A percentile compares a stretch with the other conserved stretches of the same genome.
Conservation (phyloP, 2,113 vertebrate genomes). For the Thamnophis sirtalis region DNA sequence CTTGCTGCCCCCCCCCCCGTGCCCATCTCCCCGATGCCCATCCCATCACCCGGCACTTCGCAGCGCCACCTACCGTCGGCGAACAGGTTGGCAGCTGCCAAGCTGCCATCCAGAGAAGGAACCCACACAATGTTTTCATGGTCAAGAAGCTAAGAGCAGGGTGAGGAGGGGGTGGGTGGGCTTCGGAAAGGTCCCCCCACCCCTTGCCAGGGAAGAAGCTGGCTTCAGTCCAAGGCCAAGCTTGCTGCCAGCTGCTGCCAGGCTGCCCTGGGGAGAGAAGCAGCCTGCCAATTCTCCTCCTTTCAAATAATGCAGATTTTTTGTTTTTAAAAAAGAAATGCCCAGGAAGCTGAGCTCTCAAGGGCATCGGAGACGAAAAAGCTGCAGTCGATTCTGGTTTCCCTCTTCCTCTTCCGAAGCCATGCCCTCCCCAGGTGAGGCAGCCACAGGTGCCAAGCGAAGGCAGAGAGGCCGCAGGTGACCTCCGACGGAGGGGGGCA, state of each 20-base stretch:
- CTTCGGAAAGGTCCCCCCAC: neutral
- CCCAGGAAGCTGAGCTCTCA: neutral
- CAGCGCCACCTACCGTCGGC: neutral
- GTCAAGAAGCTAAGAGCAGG: neutral
- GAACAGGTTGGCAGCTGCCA: neutral
- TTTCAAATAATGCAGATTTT: no score
- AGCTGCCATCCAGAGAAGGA: neutral
- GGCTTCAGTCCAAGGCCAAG: neutral
- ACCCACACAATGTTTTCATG: neutral
- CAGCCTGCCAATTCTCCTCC: no score
- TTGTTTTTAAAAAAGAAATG: neutral
- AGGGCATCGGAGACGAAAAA: neutral
- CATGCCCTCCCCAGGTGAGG: neutral
- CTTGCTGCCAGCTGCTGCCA: neutral
- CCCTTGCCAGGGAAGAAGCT: neutral
- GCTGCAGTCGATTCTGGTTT: neutral
- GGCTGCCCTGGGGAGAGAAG: accelerated
- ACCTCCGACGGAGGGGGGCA: neutral
- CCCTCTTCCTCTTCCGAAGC: no score
- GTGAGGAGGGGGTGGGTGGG: no score
- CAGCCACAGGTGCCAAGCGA: neutral
- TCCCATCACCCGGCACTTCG: neutral
- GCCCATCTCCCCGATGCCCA: neutral
- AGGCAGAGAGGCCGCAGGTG: neutral
- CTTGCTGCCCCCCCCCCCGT: no score